These are phyloP conservation scores for Polymixis lichenea DNA, from an alignment of 2,888 invertebrate genomes.

Conservation along the genomic window DNA sequence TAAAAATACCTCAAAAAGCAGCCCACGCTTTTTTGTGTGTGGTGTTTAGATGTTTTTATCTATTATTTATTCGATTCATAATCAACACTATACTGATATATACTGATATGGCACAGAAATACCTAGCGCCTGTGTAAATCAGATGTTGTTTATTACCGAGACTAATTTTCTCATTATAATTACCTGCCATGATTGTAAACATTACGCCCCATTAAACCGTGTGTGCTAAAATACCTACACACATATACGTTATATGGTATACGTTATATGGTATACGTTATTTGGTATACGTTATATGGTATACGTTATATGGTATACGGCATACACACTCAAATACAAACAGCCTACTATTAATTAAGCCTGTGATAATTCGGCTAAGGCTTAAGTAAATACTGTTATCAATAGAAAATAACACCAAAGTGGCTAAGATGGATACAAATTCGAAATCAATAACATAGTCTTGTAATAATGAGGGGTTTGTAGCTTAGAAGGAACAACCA, in stretches of 20 bases:
- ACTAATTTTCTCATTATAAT: constrained; percentile 13
- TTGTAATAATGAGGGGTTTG: neutral
- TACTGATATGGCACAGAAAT: neutral
- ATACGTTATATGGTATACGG: neutral
- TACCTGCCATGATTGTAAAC: neutral
- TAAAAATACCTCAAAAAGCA: too few relatives aligned
- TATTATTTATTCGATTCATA: neutral
- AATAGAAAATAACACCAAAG: constrained; percentile 21
- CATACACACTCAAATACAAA: neutral
- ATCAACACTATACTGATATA: neutral
- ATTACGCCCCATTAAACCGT: neutral
- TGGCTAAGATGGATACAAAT: neutral
- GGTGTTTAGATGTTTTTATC: too few relatives aligned
- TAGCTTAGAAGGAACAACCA: too few relatives aligned
- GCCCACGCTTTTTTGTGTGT: too few relatives aligned
- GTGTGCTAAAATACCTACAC: neutral
- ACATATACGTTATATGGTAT: neutral
- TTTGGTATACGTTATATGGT: neutral
- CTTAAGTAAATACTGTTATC: neutral
- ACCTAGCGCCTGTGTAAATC: neutral
- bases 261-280: neutral
- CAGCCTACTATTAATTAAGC: constrained; percentile 18
- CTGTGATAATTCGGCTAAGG: neutral
- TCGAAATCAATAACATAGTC: neutral
- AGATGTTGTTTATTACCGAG: constrained; percentile 19